Percentiles rank a stretch among this genome's conserved stretches.
Evolutionary conservation across 2,797 vertebrate genomes (phyloP).

Genomic region (Orestias chungarensis): DNA sequence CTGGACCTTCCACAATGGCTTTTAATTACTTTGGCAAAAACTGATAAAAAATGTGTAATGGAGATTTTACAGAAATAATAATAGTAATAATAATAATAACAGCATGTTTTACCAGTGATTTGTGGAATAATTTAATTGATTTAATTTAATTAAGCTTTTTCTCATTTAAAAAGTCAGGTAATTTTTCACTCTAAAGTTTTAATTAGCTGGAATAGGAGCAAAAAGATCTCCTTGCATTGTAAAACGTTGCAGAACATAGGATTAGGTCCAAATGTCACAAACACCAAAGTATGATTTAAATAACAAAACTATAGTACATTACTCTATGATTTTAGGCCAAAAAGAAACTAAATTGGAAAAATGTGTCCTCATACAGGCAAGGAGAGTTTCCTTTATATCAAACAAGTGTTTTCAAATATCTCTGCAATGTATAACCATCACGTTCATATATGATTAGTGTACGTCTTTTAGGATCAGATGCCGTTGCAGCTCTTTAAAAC

Average conservation of each 20-base stretch:
- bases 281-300: neutral
- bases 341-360: neutral
- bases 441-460: neutral
- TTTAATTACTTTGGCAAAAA: neutral
- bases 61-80: too few relatives aligned
- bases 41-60: too few relatives aligned
- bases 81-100: too few relatives aligned
- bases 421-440: neutral
- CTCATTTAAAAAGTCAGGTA: neutral
- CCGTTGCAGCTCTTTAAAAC: neutral
- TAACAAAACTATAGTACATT: neutral
- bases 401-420: neutral
- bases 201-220: neutral
- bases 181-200: neutral
- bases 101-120: neutral
- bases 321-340: neutral
- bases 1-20: neutral
- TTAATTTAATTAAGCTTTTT: neutral
- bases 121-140: neutral
- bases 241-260: neutral
- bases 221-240: neutral
- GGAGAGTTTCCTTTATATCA: neutral
- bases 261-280: neutral
- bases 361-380: neutral
- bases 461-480: neutral